Conservation (phyloP, 1,140 invertebrate species). For the Arctopsyche grandis region DNA sequence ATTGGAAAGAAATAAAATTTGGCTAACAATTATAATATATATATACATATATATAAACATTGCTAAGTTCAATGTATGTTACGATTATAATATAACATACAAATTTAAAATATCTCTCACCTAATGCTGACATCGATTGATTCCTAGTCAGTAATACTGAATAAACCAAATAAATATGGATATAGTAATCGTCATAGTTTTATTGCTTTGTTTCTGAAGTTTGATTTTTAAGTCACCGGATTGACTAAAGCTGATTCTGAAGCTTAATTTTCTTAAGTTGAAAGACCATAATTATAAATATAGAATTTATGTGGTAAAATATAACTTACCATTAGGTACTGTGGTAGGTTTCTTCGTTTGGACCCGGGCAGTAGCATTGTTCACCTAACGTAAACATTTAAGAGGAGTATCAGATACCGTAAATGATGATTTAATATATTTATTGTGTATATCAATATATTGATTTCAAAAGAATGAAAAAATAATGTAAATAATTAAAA, state of each 20-base stretch:
- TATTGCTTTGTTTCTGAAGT: constrained; percentile 27
- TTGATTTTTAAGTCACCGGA: not conserved
- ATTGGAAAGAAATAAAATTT: not conserved
- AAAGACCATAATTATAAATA: not conserved
- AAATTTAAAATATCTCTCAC: constrained; percentile 66
- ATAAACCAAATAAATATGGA: constrained; percentile 57
- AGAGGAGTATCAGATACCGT: not conserved
- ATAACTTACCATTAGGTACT: constrained; percentile 89
- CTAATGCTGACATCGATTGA: constrained; percentile 76
- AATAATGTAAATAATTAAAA: not conserved
- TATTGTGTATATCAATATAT: not conserved
- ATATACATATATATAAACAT: constrained; percentile 29
- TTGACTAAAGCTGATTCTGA: constrained; percentile 8
- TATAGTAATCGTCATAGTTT: not conserved
- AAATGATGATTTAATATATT: constrained; percentile 10
- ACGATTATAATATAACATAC: constrained; percentile 49
- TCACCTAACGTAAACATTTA: constrained; percentile 76
- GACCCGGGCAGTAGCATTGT: constrained; percentile 96
- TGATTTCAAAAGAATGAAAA: not conserved
- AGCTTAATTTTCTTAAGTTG: no score
- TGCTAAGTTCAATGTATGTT: constrained; percentile 39
- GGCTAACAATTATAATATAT: constrained; percentile 4
- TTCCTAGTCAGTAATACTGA: constrained; percentile 80
- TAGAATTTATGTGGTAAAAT: not conserved
- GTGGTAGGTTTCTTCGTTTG: constrained; percentile 97